Conservation (phyloP, 2,888 invertebrate species). For the Drosophila multiciliata region DNA sequence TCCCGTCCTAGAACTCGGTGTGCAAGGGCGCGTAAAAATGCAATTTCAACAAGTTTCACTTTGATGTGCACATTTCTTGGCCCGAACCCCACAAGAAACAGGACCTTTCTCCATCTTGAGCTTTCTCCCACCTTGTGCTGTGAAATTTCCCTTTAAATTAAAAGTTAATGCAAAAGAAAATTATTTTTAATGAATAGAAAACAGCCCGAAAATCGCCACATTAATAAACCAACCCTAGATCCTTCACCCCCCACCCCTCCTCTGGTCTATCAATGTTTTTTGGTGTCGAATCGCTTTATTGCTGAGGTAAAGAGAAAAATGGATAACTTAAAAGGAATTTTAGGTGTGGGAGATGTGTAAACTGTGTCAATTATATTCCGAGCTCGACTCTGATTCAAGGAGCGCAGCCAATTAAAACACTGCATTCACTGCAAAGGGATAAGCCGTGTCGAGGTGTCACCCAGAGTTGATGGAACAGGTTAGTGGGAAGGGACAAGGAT, state of each 20-base stretch:
- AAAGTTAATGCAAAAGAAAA: conserved; percentile 79
- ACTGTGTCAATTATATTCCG: conserved; percentile 67
- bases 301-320: conserved; percentile 14
- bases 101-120: conserved; percentile 14
- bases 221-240: conserved; percentile 55
- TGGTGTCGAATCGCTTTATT: conserved; percentile 43
- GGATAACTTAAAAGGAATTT: not conserved
- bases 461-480: not conserved
- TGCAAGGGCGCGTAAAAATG: conserved; percentile 81
- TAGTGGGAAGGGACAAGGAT: not conserved
- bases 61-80: conserved; percentile 77
- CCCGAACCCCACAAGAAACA: conserved; percentile 21
- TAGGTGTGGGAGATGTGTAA: conserved; percentile 34
- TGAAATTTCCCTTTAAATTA: conserved; percentile 68
- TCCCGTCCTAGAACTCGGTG: conserved; percentile 49
- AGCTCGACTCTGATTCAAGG: conserved; percentile 32
- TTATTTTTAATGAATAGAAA: conserved; percentile 81
- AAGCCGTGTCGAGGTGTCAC: conserved; percentile 29
- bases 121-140: conserved; percentile 16
- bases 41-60: conserved; percentile 81
- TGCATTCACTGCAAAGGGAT: conserved; percentile 17
- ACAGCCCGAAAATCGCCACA: conserved; percentile 69
- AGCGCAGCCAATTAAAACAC: conserved; percentile 49
- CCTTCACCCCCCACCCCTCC: not conserved
- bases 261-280: not conserved